Percentiles rank a stretch among this genome's conserved stretches.
phyloP scores from a whole-genome alignment of 2,113 vertebrate genomes.

The Uria aalge region DNA sequence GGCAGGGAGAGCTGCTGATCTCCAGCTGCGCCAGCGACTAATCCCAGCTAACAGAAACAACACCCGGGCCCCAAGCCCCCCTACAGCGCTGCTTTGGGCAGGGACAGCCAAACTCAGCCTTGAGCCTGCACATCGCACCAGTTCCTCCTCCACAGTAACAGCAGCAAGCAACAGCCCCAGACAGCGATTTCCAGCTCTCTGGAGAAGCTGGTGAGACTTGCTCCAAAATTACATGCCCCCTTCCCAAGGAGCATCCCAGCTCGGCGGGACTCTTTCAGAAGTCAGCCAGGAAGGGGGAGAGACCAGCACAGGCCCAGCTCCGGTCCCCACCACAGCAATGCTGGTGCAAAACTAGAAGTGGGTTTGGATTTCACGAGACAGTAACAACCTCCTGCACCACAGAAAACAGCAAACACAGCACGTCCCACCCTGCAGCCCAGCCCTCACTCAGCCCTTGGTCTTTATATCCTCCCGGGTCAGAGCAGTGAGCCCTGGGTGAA shows the following conservation, averaged over 20 bases:
- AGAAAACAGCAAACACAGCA: neutral
- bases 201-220: neutral
- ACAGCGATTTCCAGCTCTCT: neutral
- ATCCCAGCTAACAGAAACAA: neutral
- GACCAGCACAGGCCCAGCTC: neutral
- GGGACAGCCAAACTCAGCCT: neutral
- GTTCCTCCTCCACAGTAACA: neutral
- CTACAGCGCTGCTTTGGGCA: neutral
- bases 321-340: neutral
- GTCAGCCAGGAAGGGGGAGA: neutral
- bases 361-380: neutral
- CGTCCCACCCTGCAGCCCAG: neutral
- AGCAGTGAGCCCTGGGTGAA: neutral
- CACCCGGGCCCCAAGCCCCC: neutral
- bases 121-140: rapidly evolving
- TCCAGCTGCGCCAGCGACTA: neutral
- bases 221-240: neutral
- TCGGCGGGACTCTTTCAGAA: neutral
- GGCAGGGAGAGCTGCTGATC: neutral
- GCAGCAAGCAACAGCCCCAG: neutral
- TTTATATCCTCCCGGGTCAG: neutral
- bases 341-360: neutral
- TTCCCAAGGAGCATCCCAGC: neutral
- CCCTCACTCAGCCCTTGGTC: neutral
- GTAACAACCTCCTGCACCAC: neutral